These are phyloP conservation scores for Podarcis lilfordi DNA, from an alignment of 2,797 vertebrate species.

Conservation along the genomic window DNA sequence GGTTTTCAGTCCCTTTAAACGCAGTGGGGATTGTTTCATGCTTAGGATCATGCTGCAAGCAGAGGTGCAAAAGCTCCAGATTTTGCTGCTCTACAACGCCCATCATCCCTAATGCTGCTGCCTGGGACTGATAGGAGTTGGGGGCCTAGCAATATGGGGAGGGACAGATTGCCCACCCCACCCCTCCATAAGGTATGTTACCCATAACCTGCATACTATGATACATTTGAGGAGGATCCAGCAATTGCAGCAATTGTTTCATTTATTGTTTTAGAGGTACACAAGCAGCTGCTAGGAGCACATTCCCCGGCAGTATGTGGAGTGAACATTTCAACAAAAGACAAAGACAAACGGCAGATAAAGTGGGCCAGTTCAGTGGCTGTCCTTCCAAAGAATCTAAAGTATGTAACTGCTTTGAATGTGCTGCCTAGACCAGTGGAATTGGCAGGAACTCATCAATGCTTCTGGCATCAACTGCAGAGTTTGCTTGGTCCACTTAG, in stretches of 20 bases:
- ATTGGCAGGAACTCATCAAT: not conserved
- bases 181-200: not conserved
- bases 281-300: not conserved
- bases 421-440: not conserved
- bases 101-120: too few relatives aligned
- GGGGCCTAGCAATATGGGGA: too few relatives aligned
- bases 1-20: not conserved
- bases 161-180: too few relatives aligned
- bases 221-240: not conserved
- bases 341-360: not conserved
- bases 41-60: not conserved
- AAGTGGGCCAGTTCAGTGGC: not conserved
- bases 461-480: not conserved
- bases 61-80: too few relatives aligned
- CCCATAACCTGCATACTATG: not conserved
- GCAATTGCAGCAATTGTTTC: not conserved
- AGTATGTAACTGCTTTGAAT: constrained; percentile 1
- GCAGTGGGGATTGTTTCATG: not conserved
- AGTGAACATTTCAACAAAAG: not conserved
- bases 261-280: not conserved
- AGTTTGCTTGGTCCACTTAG: not conserved
- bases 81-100: too few relatives aligned
- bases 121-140: too few relatives aligned
- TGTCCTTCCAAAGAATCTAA: constrained; percentile 10
- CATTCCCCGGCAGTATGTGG: not conserved